A percentile compares a stretch with the other conserved stretches of the same genome.
phyloP scores from a whole-genome alignment of 1,140 invertebrate species.

The Palaemon carinicauda region DNA sequence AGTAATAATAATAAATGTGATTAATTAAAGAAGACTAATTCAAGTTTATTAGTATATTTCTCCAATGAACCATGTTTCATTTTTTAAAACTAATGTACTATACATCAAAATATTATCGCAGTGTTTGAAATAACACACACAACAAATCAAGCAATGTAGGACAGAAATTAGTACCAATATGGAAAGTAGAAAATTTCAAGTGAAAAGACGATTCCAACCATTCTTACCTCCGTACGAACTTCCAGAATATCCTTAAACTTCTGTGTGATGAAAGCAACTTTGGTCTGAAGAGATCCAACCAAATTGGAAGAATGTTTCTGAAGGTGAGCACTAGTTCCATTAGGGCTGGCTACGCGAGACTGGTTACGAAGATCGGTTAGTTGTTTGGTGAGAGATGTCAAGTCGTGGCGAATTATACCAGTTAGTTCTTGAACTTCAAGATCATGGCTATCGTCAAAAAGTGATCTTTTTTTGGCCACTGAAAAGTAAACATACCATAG shows the following conservation, averaged over 20 bases:
- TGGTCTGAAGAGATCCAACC: slow-evolving; percentile 92
- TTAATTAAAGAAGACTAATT: too few species aligned
- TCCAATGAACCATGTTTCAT: too few species aligned
- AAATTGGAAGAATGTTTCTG: slow-evolving; percentile 96
- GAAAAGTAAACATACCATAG: slow-evolving; percentile 68
- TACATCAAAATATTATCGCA: too few species aligned
- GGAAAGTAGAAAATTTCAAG: too few species aligned
- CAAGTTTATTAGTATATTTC: too few species aligned
- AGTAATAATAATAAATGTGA: too few species aligned
- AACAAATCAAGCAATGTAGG: neutral
- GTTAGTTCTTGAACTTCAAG: slow-evolving; percentile 97
- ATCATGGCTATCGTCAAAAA: slow-evolving; percentile 92
- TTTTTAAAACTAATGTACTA: too few species aligned
- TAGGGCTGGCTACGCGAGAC: slow-evolving; percentile 69
- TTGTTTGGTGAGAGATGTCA: slow-evolving; percentile 94
- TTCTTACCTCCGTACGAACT: slow-evolving; percentile 81
- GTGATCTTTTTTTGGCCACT: slow-evolving; percentile 96
- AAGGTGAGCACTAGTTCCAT: slow-evolving; percentile 76
- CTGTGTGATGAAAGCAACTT: slow-evolving; percentile 94
- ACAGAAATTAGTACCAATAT: neutral
- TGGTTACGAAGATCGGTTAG: slow-evolving; percentile 84
- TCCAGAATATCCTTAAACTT: slow-evolving; percentile 95
- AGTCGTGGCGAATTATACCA: slow-evolving; percentile 96
- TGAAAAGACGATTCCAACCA: neutral
- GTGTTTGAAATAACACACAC: neutral